Base-by-base conservation (phyloP, 30 jellyfish, hydroid and myxozoan species). In the Aurelia aurita complex sp. Pacific region DNA sequence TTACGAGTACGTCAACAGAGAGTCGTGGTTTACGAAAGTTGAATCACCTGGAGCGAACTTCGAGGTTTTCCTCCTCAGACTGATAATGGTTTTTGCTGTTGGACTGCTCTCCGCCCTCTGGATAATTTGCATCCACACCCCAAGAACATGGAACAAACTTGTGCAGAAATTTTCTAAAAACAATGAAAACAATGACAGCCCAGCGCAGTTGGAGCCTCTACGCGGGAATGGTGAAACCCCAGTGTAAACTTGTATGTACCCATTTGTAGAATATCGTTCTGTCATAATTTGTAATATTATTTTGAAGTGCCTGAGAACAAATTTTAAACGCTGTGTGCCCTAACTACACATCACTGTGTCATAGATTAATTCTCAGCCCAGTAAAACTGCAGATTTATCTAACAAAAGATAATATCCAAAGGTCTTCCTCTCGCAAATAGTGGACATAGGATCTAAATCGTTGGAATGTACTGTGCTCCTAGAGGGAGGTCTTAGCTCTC, bases 31-130 rank as follows among this genome's bases (percentile, higher is more conserved):
- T 61, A 89, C 90, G 54, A 95, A 89, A 67, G 95, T 77, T 63
- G 81, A 80, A 16, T 89, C 97, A 79, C 86, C 91, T 67, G 96
- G 99, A 79, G 98, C 99, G 64, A 94, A 86, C 91, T 94, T 89
- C 68, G 92, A 80, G 74, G 94, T 94, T 57, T 94, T 94, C 89
- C 79, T 94, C 74, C 85, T 85, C 59, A 76, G 99, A 72, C 91
- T 77, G 14, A 94, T 90, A 36, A 78, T 86, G 89, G 89, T 90
- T 73, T 94, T 89, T 76, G 85, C 89, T 8, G 80, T 94, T 42
- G 99, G 99, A 71, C 79, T 94, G 11, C 80, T 81, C 32, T 76
- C 97, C 36, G 88, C 97, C 66, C 60, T 85, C 79, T 94, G 99
- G 99, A 68, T 94, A 19, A 85, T 85, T 63, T 66, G 83, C 72